phyloP scores from a whole-genome alignment of 2,888 invertebrate species.

The Dyspetes luteomarginatus region DNA sequence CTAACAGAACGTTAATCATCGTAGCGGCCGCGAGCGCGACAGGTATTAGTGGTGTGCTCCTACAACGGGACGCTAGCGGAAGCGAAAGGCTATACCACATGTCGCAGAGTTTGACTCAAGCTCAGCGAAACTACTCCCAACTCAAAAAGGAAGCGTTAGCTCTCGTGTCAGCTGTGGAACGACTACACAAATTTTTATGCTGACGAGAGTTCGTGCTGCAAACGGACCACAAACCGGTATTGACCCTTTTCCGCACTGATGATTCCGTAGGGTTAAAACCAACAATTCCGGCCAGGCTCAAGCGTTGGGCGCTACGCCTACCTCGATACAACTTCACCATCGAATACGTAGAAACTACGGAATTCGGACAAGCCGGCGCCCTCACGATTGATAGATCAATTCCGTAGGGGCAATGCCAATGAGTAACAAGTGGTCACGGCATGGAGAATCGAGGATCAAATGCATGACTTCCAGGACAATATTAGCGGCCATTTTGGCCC shows the following conservation, averaged over 20 bases:
- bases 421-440: conserved; percentile 46
- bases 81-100: conserved; percentile 44
- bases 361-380: conserved; percentile 49
- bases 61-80: conserved; percentile 46
- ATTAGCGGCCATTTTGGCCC: conserved; percentile 34
- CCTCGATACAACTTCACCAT: conserved; percentile 46
- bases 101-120: conserved; percentile 42
- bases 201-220: conserved; percentile 39
- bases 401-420: conserved; percentile 47
- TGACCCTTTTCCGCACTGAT: conserved; percentile 38
- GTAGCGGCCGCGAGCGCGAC: conserved; percentile 41
- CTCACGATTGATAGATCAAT: conserved; percentile 50
- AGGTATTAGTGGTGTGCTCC: conserved; percentile 38
- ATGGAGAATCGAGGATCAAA: conserved; percentile 46
- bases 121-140: conserved; percentile 44
- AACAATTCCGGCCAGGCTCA: conserved; percentile 44
- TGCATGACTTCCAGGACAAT: conserved; percentile 35
- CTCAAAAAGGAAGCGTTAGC: conserved; percentile 45
- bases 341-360: conserved; percentile 45
- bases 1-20: conserved; percentile 30
- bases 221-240: conserved; percentile 50
- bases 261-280: conserved; percentile 39
- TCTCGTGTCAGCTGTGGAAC: conserved; percentile 36
- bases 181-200: conserved; percentile 44
- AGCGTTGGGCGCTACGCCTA: conserved; percentile 48